A percentile compares a stretch with the other conserved stretches of the same genome.
Conservation (phyloP, 1,140 invertebrate species). For the Octopus bimaculoides region DNA sequence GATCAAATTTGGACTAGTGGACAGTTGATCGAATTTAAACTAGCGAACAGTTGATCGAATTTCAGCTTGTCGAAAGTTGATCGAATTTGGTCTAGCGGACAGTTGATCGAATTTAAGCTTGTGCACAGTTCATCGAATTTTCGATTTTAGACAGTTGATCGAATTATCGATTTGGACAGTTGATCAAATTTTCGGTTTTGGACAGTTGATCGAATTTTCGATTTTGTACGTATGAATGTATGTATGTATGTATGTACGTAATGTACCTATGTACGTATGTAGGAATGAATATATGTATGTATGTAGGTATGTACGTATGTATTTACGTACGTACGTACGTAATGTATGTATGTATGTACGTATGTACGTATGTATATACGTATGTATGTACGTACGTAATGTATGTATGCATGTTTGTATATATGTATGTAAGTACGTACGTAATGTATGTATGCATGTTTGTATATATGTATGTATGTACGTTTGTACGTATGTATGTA, state of each 20-base stretch:
- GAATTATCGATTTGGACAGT: not conserved
- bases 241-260: not conserved
- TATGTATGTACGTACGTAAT: not conserved
- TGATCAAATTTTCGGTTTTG: not conserved
- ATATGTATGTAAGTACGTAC: not conserved
- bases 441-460: not conserved
- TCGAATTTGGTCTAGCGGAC: too few species aligned
- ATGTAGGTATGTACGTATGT: not conserved
- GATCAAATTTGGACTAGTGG: too few species aligned
- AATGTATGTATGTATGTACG: not conserved
- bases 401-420: not conserved
- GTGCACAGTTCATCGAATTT: not conserved
- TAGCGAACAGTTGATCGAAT: too few species aligned
- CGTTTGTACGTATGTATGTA: not conserved
- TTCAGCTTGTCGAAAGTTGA: too few species aligned
- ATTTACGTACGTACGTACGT: not conserved
- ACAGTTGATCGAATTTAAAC: too few species aligned
- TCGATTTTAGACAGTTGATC: too few species aligned
- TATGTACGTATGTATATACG: conserved; percentile 1
- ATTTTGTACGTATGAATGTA: not conserved
- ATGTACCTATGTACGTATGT: not conserved
- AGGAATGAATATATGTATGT: not conserved
- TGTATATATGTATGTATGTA: not conserved
- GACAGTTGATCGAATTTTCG: not conserved
- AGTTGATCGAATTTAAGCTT: too few species aligned